Percentiles rank a stretch among this genome's conserved stretches.
Conservation (phyloP, 2,113 vertebrate species). For the Jaculus jaculus region DNA sequence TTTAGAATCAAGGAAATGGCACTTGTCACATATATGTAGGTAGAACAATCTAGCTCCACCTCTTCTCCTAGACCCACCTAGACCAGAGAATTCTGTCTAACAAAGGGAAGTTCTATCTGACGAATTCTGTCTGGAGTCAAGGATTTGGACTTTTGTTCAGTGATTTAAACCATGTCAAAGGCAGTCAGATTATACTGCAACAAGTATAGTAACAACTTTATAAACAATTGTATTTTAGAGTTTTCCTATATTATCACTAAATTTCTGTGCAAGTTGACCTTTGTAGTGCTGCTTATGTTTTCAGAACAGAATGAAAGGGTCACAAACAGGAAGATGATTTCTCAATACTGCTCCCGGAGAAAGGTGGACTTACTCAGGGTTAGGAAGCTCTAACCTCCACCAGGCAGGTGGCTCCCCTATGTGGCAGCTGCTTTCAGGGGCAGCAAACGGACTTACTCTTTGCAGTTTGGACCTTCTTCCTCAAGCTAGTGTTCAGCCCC, state of each 20-base stretch:
- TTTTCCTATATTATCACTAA: neutral
- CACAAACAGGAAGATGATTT: neutral
- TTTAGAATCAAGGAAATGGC: conserved; percentile 19
- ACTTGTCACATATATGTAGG: neutral
- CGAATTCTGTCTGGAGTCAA: neutral
- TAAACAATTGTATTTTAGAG: neutral
- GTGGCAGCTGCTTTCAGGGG: neutral
- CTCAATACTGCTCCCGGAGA: neutral
- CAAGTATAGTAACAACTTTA: neutral
- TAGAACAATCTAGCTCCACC: neutral
- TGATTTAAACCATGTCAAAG: neutral
- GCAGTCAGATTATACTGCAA: neutral
- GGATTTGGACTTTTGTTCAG: neutral
- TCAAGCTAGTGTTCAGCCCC: neutral
- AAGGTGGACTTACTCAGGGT: neutral
- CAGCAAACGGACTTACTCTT: neutral
- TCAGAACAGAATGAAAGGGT: neutral
- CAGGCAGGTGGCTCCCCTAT: neutral
- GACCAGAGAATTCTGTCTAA: conserved; percentile 9
- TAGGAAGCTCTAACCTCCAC: neutral
- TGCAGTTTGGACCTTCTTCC: neutral
- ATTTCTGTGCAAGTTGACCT: conserved; percentile 17
- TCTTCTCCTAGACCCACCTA: neutral
- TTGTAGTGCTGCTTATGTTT: neutral
- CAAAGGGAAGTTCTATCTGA: neutral